Base-by-base conservation (phyloP, 2,888 invertebrate genomes). In the Lobophora halterata region DNA sequence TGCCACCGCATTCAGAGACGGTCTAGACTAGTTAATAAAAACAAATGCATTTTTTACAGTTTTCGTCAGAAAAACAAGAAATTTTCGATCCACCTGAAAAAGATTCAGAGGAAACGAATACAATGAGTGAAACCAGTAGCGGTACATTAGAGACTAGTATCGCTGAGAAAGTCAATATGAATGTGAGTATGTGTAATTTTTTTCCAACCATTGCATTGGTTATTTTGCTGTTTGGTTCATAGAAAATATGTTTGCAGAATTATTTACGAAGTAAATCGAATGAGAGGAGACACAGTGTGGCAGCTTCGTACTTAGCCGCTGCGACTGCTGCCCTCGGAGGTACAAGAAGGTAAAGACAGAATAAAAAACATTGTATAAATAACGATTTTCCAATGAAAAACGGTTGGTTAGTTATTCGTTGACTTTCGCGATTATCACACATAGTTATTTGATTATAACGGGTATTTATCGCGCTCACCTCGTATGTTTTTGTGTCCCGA, bases 231-330 rank as follows among this genome's bases (percentile, higher is more conserved):
- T 29, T 4, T 3, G 3, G 3, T 3, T 5, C 3, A 14, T 14
- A 3, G 3, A 6, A 2, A 13, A 3, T 23, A 20, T 23, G 26
- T 5, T 52, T 43, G 10, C 43, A 69, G 64, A 52, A 53, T 23
- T 58, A 60, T 29, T 64, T 50, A 20, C 8, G 46, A 9, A 50
- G 41, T 14, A 57, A 62, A 32, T 29, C 52, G 8, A 35, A 49
- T 21, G 76, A 75, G 18, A 75, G 61, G 32, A 65, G 79, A 18
- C 79, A 75, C 26, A 83, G 80, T 27, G 70, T 75, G 2, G 87
- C 83, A 3, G 86, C 82, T 0, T 69, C 69, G 6, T 87, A 71
- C 45, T 55, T 83, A 5, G 87, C 87, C 1, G 73, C 85, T 2
- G 83, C 86, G 1, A 87, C 86, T 0, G 85, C 85, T 1, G 77